phyloP scores from a whole-genome alignment of 1,140 invertebrate species.

The Tenebrio molitor region DNA sequence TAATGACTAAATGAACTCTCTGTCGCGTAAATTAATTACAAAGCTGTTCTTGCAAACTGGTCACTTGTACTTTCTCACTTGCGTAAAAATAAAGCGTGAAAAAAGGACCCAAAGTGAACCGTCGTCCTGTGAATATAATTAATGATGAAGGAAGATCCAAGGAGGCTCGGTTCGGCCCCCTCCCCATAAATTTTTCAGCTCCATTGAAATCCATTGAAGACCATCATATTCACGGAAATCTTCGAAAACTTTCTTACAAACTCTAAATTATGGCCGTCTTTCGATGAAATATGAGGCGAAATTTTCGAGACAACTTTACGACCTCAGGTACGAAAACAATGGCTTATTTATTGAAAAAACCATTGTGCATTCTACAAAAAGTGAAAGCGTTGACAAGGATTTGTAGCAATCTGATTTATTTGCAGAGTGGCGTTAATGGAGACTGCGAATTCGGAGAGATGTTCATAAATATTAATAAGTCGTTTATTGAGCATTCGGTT shows the following conservation, averaged over 20 bases:
- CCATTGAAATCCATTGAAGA: conserved; percentile 29
- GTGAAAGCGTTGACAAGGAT: conserved; percentile 12
- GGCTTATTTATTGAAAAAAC: conserved; percentile 15
- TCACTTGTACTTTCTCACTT: neutral
- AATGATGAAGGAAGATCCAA: conserved; percentile 2
- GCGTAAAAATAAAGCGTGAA: neutral
- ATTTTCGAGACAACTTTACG: neutral
- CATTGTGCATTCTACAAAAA: too few species aligned
- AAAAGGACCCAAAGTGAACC: too few species aligned
- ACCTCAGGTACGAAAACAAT: conserved; percentile 19
- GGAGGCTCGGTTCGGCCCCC: neutral
- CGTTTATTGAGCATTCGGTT: conserved; percentile 27
- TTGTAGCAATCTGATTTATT: conserved; percentile 30
- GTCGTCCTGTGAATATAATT: neutral
- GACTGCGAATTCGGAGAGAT: neutral
- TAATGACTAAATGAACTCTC: neutral
- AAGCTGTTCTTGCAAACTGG: neutral
- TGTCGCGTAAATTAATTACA: conserved; percentile 20
- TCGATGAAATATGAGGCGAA: neutral
- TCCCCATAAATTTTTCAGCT: conserved; percentile 30
- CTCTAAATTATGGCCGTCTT: conserved; percentile 4
- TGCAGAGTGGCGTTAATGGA: conserved; percentile 32
- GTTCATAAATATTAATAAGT: conserved; percentile 38
- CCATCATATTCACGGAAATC: conserved; percentile 21
- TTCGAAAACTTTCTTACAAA: conserved; percentile 17